phyloP scores from a whole-genome alignment of 1,140 invertebrate genomes.

The Drosophila nannoptera region DNA sequence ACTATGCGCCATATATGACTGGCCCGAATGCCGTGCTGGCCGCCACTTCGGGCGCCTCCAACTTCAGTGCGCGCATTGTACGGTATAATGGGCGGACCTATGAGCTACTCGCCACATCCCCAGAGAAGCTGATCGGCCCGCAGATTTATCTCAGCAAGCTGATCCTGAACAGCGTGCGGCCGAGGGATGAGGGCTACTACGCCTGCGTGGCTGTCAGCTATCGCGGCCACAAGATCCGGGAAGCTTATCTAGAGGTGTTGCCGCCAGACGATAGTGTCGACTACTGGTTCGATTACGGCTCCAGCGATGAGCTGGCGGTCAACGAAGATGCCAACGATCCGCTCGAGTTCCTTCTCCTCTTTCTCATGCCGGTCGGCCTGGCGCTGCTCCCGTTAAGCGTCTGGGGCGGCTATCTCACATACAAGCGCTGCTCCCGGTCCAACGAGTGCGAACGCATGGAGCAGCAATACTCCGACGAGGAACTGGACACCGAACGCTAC shows the following conservation, averaged over 20 bases:
- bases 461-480: conserved; percentile 59
- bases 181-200: conserved; percentile 64
- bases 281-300: conserved; percentile 64
- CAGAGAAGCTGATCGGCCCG: conserved; percentile 59
- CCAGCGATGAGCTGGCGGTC: conserved; percentile 31
- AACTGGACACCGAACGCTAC: conserved; percentile 65
- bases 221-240: conserved; percentile 66
- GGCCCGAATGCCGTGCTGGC: conserved; percentile 14
- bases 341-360: conserved; percentile 60
- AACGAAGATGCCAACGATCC: conserved; percentile 46
- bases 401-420: conserved; percentile 62
- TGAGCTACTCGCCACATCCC: conserved; percentile 54
- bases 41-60: conserved; percentile 9
- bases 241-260: conserved; percentile 65
- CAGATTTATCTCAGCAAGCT: conserved; percentile 75
- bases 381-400: conserved; percentile 64
- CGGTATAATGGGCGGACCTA: conserved; percentile 69
- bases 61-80: conserved; percentile 66
- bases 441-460: conserved; percentile 60
- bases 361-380: conserved; percentile 71
- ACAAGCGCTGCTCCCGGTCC: conserved; percentile 52
- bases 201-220: conserved; percentile 74
- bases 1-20: conserved; percentile 16
- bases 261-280: conserved; percentile 33
- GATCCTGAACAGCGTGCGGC: conserved; percentile 62